Percentiles rank a stretch among this genome's conserved stretches.
phyloP scores from a whole-genome alignment of 2,113 vertebrate species.

The Silurus meridionalis region DNA sequence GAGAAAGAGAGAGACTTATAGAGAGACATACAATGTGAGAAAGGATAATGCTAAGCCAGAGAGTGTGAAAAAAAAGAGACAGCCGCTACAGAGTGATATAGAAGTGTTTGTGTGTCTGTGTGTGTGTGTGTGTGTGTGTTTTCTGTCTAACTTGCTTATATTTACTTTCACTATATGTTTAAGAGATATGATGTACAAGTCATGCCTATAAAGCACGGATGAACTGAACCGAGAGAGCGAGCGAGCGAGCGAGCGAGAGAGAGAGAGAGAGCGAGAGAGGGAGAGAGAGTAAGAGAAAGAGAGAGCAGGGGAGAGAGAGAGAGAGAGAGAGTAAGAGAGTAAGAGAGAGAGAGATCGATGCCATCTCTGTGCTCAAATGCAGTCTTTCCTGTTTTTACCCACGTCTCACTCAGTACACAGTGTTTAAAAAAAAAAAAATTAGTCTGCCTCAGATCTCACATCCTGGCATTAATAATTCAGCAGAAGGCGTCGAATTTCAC shows the following conservation, averaged over 20 bases:
- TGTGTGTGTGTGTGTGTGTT: too few species aligned
- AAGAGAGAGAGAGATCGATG: not conserved
- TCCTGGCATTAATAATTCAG: not conserved
- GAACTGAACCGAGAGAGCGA: not conserved
- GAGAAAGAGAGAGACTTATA: not conserved
- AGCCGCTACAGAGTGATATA: not conserved
- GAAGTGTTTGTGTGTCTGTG: too few species aligned
- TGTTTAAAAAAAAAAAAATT: constrained; percentile 22
- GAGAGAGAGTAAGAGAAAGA: not conserved
- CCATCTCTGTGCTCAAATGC: not conserved
- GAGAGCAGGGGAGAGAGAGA: not conserved
- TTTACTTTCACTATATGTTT: too few species aligned
- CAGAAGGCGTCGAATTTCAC: not conserved
- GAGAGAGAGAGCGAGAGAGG: not conserved
- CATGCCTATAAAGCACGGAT: too few species aligned
- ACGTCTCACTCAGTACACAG: constrained; percentile 36
- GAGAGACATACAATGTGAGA: not conserved
- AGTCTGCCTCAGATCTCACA: not conserved
- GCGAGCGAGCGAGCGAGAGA: not conserved
- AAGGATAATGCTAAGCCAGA: not conserved
- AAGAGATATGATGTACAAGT: too few species aligned
- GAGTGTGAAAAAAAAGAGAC: not conserved
- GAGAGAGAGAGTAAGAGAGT: not conserved
- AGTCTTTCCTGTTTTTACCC: constrained; percentile 42
- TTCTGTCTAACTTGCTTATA: too few species aligned